Evolutionary conservation across 2,888 invertebrate genomes (phyloP).

Genomic region (Ichneumoninae sp.): DNA sequence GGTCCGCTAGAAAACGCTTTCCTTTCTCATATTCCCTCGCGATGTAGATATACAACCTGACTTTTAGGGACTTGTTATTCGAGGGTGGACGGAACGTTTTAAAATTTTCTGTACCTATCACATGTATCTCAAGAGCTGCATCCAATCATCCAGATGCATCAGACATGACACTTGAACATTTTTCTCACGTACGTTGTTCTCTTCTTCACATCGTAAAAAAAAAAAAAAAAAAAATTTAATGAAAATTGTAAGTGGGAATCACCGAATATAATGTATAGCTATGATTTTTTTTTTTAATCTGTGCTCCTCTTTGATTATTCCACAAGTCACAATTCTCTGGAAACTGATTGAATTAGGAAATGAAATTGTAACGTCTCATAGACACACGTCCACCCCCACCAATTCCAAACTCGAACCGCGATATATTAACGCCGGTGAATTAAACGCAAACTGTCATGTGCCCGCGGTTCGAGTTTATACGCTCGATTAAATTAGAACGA

Average conservation of each 20-base stretch:
- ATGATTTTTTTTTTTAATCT: not conserved
- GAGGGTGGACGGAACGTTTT: constrained; percentile 20
- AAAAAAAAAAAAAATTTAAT: not conserved
- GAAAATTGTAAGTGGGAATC: not conserved
- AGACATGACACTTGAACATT: constrained; percentile 26
- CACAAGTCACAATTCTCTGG: not conserved
- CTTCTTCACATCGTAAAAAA: not conserved
- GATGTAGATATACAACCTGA: constrained; percentile 43
- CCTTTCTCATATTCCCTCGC: not conserved
- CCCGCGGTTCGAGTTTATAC: constrained; percentile 13
- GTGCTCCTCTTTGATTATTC: not conserved
- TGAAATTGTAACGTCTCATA: not conserved
- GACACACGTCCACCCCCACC: not conserved
- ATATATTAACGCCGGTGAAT: constrained; percentile 58
- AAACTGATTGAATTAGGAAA: not conserved
- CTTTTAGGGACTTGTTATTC: constrained; percentile 35
- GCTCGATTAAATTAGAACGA: constrained; percentile 63
- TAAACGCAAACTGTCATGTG: constrained; percentile 41
- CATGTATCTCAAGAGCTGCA: constrained; percentile 31
- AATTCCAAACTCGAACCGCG: constrained; percentile 44
- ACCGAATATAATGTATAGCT: not conserved
- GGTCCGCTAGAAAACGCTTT: not conserved
- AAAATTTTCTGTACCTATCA: not conserved
- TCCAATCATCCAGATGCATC: not conserved
- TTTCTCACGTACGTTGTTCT: constrained; percentile 20